Evolutionary conservation across 2,888 invertebrate genomes (phyloP).

Genomic region (Drosophila monieri): DNA sequence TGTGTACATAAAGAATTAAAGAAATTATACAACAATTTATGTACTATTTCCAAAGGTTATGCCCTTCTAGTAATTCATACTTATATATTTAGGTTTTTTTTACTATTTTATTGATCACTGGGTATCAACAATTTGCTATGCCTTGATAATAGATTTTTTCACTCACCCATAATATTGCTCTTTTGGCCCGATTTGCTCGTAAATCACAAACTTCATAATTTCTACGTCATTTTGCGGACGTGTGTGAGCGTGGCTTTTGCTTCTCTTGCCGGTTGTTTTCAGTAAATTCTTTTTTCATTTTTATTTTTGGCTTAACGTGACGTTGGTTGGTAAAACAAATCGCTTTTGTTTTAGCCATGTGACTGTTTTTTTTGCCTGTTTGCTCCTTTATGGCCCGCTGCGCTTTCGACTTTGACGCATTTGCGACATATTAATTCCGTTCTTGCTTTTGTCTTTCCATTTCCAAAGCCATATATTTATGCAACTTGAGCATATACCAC

Average conservation of each 20-base stretch:
- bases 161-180: conserved; percentile 11
- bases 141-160: conserved; percentile 6
- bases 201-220: conserved; percentile 72
- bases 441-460: neutral
- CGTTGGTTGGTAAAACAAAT: conserved; percentile 51
- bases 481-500: conserved; percentile 11
- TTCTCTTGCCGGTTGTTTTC: conserved; percentile 24
- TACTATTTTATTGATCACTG: neutral
- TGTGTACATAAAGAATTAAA: too few relatives aligned
- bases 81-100: neutral
- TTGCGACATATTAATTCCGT: conserved; percentile 49
- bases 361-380: conserved; percentile 21
- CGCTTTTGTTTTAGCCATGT: conserved; percentile 37
- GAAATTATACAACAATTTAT: too few relatives aligned
- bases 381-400: conserved; percentile 56
- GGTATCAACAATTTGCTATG: neutral
- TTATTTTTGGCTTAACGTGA: conserved; percentile 54
- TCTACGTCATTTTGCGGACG: conserved; percentile 68
- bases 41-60: too few relatives aligned
- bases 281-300: conserved; percentile 20
- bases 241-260: conserved; percentile 47
- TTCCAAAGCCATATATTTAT: conserved; percentile 13
- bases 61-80: neutral
- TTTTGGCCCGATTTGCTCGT: conserved; percentile 55
- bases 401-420: conserved; percentile 61